A percentile compares a stretch with the other conserved stretches of the same genome.
phyloP scores from a whole-genome alignment of 2,113 vertebrate genomes.

The Neopipo cinnamomea region DNA sequence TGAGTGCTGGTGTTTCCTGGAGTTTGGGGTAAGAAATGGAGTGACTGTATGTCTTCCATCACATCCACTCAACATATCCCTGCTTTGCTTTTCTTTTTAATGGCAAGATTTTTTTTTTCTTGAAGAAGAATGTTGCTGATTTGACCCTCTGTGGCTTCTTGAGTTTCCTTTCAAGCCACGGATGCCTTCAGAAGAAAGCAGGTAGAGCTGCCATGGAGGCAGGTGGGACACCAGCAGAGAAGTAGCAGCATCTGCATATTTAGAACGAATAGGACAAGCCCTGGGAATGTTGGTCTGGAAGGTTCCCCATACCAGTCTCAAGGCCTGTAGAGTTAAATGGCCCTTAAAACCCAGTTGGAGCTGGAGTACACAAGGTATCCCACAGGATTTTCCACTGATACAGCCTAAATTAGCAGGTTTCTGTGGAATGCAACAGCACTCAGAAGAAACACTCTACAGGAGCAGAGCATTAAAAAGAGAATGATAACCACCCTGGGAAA shows the following conservation, averaged over 20 bases:
- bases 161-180: not conserved
- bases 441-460: not conserved
- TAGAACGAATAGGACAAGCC: rapidly evolving
- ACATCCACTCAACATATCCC: not conserved
- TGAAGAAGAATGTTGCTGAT: not conserved
- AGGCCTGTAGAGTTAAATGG: not conserved
- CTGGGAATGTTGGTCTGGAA: rapidly evolving
- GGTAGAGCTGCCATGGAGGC: not conserved
- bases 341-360: not conserved
- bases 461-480: rapidly evolving
- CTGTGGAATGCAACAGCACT: rapidly evolving
- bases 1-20: not conserved
- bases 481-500: not conserved
- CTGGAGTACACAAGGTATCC: not conserved
- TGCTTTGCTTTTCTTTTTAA: not conserved
- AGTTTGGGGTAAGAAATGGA: not conserved
- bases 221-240: rapidly evolving
- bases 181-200: not conserved
- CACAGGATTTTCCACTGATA: not conserved
- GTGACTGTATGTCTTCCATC: rapidly evolving
- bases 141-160: not conserved
- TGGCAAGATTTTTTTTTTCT: not conserved
- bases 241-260: rapidly evolving
- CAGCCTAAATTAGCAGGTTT: not conserved
- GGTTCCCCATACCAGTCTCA: not conserved